These are phyloP conservation scores for Mycogona germanica DNA, from an alignment of 2,888 invertebrate species.

Conservation along the genomic window DNA sequence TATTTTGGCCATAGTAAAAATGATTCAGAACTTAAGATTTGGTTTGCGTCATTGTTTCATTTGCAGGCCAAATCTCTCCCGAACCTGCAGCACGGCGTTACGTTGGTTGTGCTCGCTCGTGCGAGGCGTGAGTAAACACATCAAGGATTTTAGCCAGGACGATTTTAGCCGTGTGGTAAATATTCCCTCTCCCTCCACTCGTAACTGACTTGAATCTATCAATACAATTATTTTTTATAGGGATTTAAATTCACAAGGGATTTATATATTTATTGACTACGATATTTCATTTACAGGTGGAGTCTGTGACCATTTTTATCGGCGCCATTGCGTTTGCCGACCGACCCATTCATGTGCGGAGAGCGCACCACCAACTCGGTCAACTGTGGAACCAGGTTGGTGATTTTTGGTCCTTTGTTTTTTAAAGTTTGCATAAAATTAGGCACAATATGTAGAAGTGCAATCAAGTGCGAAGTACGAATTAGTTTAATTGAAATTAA, in stretches of 20 bases:
- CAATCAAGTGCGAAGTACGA: no score
- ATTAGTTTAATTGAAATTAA: neutral
- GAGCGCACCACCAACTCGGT: conserved; percentile 19
- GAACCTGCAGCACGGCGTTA: conserved; percentile 15
- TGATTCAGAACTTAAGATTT: neutral
- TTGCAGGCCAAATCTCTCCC: conserved; percentile 19
- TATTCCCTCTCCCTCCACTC: neutral
- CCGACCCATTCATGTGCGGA: conserved; percentile 19
- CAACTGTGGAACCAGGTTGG: conserved; percentile 23
- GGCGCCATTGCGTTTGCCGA: conserved; percentile 21
- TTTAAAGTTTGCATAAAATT: no score
- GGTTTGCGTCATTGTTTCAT: conserved; percentile 3
- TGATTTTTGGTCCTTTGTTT: neutral
- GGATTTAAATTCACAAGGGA: neutral
- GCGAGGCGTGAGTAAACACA: conserved; percentile 12
- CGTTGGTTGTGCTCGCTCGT: conserved; percentile 16
- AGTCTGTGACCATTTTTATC: conserved; percentile 20
- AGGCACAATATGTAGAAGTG: no score
- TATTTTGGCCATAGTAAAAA: conserved; percentile 11
- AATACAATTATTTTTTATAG: neutral
- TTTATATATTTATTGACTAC: neutral
- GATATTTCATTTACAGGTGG: conserved; percentile 16
- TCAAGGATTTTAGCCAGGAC: conserved; percentile 6
- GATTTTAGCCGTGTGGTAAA: conserved; percentile 22
- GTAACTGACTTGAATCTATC: neutral